phyloP scores from a whole-genome alignment of 2,797 vertebrate species.

The Malurus splendens region DNA sequence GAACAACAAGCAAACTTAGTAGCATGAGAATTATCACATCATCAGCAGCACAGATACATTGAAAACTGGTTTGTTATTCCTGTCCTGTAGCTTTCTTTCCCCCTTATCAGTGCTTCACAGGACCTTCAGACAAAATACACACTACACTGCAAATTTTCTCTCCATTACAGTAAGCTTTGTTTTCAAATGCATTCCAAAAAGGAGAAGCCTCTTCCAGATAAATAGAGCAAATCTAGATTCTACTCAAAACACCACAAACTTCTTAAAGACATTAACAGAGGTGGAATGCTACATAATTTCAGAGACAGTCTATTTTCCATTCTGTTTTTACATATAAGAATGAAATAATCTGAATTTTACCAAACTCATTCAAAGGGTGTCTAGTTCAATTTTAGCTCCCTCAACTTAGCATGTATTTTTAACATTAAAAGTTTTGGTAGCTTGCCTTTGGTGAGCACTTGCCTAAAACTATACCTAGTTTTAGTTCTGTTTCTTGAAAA shows the following conservation, averaged over 20 bases:
- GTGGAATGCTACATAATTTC: background rate
- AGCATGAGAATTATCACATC: background rate
- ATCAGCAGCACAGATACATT: background rate
- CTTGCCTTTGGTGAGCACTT: background rate
- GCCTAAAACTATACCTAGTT: background rate
- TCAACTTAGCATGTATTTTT: background rate
- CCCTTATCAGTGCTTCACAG: background rate
- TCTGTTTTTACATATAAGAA: background rate
- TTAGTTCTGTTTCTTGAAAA: background rate
- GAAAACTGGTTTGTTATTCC: background rate
- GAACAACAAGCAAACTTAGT: background rate
- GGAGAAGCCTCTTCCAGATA: background rate
- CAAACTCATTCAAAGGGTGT: background rate
- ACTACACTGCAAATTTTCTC: background rate
- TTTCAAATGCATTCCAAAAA: background rate
- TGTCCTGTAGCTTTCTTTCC: background rate
- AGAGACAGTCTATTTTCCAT: background rate
- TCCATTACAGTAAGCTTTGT: background rate
- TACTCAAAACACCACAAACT: background rate
- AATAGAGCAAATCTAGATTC: background rate
- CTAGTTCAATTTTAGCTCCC: background rate
- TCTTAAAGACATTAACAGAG: background rate
- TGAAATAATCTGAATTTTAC: background rate
- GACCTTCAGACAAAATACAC: background rate
- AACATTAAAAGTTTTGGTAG: background rate